Base-by-base conservation (phyloP, 2,888 invertebrate species). In the Hydrotaea diabolus region DNA sequence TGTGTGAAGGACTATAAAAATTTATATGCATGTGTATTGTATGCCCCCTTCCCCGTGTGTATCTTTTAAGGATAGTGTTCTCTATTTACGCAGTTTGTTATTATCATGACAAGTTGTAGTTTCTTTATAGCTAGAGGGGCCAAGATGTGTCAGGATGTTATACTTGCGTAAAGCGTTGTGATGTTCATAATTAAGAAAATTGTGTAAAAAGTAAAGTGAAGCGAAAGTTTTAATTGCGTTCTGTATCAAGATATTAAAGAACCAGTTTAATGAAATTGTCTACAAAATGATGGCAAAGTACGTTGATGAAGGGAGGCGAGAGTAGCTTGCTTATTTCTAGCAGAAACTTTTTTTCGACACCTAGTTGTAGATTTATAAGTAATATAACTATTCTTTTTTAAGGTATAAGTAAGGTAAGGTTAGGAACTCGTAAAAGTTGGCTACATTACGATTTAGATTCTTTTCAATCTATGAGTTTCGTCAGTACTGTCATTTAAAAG, bases 151-250 rank as follows among this genome's bases (percentile, higher is more conserved):
- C 49, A 4, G 8, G n/a, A 49, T n/a, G 15, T 49, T 49, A 2
- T n/a, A n/a, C 2, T 49, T n/a, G 49, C 49, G 15, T 7, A 49
- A 5, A 49, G n/a, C 15, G 49, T n/a, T 49, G 15, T 49, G 49
- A 17, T 55, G 23, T 17, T 55, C 5, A 55, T 26, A 15, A 59
- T 15, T 26, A 59, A 59, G 26, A 26, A 59, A 59, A 23, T 59
- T 15, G 26, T 26, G 26, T 26, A 59, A 59, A 59, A 23, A 26
- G 59, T 59, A 23, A 21, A 23, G 21, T 23, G 23, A 23, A 57
- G 13, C 57, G 7, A 59, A 59, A 59, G 13, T 59, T 59, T 59
- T 59, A 59, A 59, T 59, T 26, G 23, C 9, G 59, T 59, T 59
- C 49, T 49, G n/a, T 1, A 3, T 15, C 49, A 2, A n/a, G 49